These are phyloP conservation scores for Anoplius nigerrimus DNA, from an alignment of 2,888 invertebrate species.

Conservation along the genomic window DNA sequence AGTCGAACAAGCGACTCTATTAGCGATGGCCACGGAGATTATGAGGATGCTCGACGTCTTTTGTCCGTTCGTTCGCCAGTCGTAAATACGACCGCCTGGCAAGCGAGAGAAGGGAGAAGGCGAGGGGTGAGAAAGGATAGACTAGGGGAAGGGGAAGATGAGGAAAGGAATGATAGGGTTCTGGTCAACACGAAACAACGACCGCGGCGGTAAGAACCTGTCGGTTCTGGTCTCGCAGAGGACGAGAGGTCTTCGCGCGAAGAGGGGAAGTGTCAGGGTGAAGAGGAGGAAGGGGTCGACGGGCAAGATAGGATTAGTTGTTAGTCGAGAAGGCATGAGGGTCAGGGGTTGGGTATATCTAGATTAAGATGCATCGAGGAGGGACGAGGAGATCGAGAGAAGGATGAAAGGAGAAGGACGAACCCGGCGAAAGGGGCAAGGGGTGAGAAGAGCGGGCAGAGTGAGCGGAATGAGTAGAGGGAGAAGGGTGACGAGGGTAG, in stretches of 20 bases:
- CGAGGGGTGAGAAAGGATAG: constrained; percentile 21
- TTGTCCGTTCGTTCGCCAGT: constrained; percentile 18
- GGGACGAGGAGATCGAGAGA: constrained; percentile 28
- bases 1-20: constrained; percentile 39
- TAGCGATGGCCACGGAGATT: constrained; percentile 41
- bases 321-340: constrained; percentile 46
- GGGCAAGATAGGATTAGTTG: constrained; percentile 56
- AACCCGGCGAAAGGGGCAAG: constrained; percentile 37
- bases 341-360: constrained; percentile 58
- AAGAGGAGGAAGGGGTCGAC: constrained; percentile 36
- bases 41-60: constrained; percentile 21
- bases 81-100: constrained; percentile 38
- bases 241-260: constrained; percentile 24
- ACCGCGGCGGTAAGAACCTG: constrained; percentile 48
- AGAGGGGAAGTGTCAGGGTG: constrained; percentile 14
- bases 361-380: constrained; percentile 64
- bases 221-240: constrained; percentile 37
- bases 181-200: constrained; percentile 39
- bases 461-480: constrained; percentile 32
- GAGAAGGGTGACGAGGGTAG: constrained; percentile 26
- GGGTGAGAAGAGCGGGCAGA: constrained; percentile 24
- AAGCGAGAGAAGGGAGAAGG: constrained; percentile 21
- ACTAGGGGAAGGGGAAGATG: constrained; percentile 21
- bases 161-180: constrained; percentile 22
- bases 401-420: constrained; percentile 35